phyloP scores from a whole-genome alignment of 2,113 vertebrate genomes.

The Microtus montanus region DNA sequence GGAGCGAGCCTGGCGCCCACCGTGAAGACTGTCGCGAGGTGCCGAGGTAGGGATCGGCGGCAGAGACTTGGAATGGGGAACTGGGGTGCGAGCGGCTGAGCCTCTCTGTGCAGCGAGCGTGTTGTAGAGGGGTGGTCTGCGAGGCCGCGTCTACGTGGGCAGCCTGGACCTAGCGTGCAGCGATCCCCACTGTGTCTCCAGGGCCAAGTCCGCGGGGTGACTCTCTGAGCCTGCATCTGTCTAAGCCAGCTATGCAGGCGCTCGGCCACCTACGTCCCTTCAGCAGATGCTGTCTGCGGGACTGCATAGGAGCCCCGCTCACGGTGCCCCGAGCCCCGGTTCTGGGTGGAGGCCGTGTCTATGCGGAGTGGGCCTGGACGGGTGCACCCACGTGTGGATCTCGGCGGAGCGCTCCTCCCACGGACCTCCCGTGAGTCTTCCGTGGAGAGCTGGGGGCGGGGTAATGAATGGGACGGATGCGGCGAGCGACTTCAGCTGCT shows the following conservation, averaged over 20 bases:
- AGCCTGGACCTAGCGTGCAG: neutral
- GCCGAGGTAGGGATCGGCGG: slow-evolving; percentile 62
- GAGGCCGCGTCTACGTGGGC: slow-evolving; percentile 26
- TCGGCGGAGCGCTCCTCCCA: slow-evolving; percentile 53
- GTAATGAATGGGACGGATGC: slow-evolving; percentile 62
- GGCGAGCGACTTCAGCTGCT: slow-evolving; percentile 55
- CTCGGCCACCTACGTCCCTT: neutral
- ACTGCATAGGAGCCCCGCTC: neutral
- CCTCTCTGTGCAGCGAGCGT: neutral
- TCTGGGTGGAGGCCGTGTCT: slow-evolving; percentile 51
- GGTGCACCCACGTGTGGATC: slow-evolving; percentile 70
- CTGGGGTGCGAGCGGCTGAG: neutral
- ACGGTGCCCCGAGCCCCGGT: neutral
- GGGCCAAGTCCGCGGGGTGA: neutral
- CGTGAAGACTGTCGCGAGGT: neutral
- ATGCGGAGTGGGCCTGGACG: slow-evolving; percentile 52
- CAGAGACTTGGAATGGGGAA: neutral
- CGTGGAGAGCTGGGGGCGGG: slow-evolving; percentile 29
- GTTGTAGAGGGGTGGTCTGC: neutral
- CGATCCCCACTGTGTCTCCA: neutral
- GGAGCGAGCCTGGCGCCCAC: slow-evolving; percentile 55
- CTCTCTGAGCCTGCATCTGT: neutral
- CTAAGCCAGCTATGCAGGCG: neutral
- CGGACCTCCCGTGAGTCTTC: slow-evolving; percentile 9
- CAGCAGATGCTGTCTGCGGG: neutral